A percentile compares a stretch with the other conserved stretches of the same genome.
phyloP scores from a whole-genome alignment of 2,113 vertebrate species.

The Aegypius monachus region DNA sequence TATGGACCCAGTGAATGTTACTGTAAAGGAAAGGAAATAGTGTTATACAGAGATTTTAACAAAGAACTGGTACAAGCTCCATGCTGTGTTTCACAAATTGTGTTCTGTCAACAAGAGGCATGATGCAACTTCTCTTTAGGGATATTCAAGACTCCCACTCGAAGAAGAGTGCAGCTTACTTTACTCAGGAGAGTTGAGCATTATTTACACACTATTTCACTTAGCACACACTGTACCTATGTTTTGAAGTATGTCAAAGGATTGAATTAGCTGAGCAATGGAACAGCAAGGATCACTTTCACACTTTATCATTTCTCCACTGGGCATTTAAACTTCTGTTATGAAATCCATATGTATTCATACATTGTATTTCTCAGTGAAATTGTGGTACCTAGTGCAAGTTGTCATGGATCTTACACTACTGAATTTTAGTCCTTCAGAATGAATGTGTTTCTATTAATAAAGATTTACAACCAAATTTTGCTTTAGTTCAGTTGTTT shows the following conservation, averaged over 20 bases:
- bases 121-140: background rate
- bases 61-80: background rate
- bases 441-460: conserved; percentile 77
- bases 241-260: background rate
- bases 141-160: background rate
- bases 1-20: background rate
- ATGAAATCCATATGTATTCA: conserved; percentile 9
- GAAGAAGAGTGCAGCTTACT: background rate
- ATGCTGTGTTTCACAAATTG: background rate
- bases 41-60: background rate
- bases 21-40: background rate
- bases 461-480: conserved; percentile 72
- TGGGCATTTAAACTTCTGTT: conserved; percentile 47
- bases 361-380: conserved; percentile 21
- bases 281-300: conserved; percentile 38
- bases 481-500: background rate
- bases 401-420: conserved; percentile 43
- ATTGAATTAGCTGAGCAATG: background rate
- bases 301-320: conserved; percentile 11
- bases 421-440: conserved; percentile 60
- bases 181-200: background rate
- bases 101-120: background rate
- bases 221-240: background rate
- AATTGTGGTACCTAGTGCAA: conserved; percentile 51
- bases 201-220: background rate